Evolutionary conservation across 2,797 vertebrate species (phyloP), one percentile per base, ranked within the genome.

Genomic region (Xiphophorus birchmanni): DNA sequence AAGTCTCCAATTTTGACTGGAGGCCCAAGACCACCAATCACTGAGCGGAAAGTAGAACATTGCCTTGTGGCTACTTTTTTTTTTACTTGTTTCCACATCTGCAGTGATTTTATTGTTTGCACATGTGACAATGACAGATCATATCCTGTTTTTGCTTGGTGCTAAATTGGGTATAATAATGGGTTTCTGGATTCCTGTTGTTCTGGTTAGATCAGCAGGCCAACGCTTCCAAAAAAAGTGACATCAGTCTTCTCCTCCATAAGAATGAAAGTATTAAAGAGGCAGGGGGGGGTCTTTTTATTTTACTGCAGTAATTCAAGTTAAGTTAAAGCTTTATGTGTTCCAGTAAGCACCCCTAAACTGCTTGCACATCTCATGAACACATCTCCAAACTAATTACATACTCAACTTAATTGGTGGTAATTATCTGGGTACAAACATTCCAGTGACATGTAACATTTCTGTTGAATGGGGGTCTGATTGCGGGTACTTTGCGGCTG

Each of bases 401-500:
- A 26, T 52, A 26, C 74, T 80, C 84, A 60, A 13, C 82, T 80
- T 76, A 88, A 87, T 86, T 75, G 79, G 72, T 35, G 35, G 69
- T 82, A 83, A 90, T 91, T 80, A 87, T 92, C 79, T 89, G 86
- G 79, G 80, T 78, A 76, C 78, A 80, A 82, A 90, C 86, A 87
- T 52, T 75, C 76, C 35, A 45, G 44, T 88, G 82, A 84, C 79
- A 85, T 80, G 17, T 50, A 86, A 47, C 54, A 3, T 93, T 93
- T 91, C 88, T 91, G 91, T 82, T 76, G 21, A 74, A 13, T 26
- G 83, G 84, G 83, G 86, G 81, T 90, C 88, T 87, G 81, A 82
- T 81, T 86, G 79, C 18, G 69, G 65, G 82, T 60, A 15, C 71
- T 83, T 29, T 87, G 88, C 47, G 91, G 91, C 82, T 89, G 84